These are phyloP conservation scores for Sceloporus tristichus DNA, from an alignment of 2,113 vertebrate species.

Conservation along the genomic window DNA sequence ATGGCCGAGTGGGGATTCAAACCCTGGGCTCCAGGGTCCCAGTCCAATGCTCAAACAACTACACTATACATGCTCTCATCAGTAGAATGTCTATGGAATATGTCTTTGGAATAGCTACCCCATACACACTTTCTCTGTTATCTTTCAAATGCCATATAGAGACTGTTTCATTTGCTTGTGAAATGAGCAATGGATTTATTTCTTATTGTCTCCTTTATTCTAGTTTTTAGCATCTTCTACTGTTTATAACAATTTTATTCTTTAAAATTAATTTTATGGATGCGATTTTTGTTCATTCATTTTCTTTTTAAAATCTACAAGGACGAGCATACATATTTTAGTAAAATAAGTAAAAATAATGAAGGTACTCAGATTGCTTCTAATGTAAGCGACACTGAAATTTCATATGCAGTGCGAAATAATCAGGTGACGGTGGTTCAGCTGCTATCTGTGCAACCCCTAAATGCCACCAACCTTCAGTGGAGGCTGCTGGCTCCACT, in stretches of 20 bases:
- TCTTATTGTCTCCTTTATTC: background rate
- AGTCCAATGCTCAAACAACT: too few species aligned
- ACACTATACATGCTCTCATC: too few species aligned
- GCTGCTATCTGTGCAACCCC: background rate
- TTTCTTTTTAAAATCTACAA: background rate
- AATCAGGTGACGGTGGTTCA: background rate
- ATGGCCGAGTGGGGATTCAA: too few species aligned
- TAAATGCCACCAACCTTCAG: rapidly evolving
- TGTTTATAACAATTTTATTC: conserved; percentile 6
- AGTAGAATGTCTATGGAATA: too few species aligned
- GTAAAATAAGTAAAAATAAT: background rate
- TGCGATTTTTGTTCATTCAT: background rate
- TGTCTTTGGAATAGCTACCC: too few species aligned
- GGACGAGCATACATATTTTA: background rate
- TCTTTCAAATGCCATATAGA: background rate
- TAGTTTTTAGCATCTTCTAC: background rate
- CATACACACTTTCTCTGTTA: background rate
- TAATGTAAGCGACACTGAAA: background rate
- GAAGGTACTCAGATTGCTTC: background rate
- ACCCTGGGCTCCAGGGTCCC: too few species aligned
- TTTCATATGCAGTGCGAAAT: background rate
- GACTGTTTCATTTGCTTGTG: background rate
- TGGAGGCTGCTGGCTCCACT: too few species aligned
- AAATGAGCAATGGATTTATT: background rate
- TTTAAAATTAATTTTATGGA: background rate